Evolutionary conservation across 2,888 invertebrate genomes (phyloP).

Genomic region (Danaus chrysippus): DNA sequence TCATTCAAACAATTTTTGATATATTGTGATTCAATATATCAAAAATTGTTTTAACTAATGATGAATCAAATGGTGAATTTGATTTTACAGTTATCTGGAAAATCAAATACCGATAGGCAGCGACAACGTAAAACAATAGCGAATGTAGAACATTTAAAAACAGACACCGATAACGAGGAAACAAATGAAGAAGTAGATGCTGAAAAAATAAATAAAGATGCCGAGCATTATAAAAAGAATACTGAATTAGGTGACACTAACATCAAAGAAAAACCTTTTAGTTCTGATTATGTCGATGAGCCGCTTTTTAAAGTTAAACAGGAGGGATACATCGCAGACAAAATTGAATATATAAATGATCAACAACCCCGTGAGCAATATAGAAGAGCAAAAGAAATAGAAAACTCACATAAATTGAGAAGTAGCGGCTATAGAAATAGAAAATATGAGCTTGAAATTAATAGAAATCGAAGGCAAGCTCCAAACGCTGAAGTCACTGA

Average conservation of each 20-base stretch:
- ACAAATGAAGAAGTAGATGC: slow-evolving; percentile 9
- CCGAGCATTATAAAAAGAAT: slow-evolving; percentile 5
- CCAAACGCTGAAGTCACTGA: slow-evolving; percentile 17
- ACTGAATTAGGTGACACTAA: slow-evolving; percentile 4
- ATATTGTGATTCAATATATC: too few relatives aligned
- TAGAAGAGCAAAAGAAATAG: slow-evolving; percentile 29
- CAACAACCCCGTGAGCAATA: slow-evolving; percentile 13
- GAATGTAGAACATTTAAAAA: slow-evolving; percentile 11
- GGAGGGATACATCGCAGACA: slow-evolving; percentile 9
- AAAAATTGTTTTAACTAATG: too few relatives aligned
- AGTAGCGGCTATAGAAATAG: slow-evolving; percentile 42
- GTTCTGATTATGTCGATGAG: slow-evolving; percentile 15
- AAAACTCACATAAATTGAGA: slow-evolving; percentile 43
- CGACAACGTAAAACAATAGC: slow-evolving; percentile 9
- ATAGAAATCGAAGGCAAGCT: slow-evolving; percentile 52
- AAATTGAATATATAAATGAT: slow-evolving; percentile 12
- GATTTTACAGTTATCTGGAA: slow-evolving; percentile 20
- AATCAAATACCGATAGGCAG: slow-evolving; percentile 15
- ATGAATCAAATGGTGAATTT: background rate
- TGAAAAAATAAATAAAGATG: slow-evolving; percentile 7
- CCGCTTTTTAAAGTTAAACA: slow-evolving; percentile 14
- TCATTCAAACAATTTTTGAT: too few relatives aligned
- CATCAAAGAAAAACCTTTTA: slow-evolving; percentile 3
- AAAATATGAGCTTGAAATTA: slow-evolving; percentile 39
- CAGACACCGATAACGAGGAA: slow-evolving; percentile 5